These are phyloP conservation scores for Parochlus steinenii DNA, from an alignment of 2,888 invertebrate genomes.

Conservation along the genomic window DNA sequence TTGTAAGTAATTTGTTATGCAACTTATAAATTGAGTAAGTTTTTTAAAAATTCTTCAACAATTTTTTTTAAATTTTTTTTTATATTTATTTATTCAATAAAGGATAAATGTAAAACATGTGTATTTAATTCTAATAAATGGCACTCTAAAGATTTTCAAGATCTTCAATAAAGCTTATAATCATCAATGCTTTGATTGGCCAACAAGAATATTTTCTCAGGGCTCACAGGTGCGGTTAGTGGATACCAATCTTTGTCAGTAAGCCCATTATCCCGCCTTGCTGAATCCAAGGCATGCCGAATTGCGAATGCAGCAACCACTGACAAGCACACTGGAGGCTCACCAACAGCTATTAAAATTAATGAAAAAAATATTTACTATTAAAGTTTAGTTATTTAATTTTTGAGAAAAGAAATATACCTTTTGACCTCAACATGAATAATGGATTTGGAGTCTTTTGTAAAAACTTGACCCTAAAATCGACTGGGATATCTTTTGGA, in stretches of 20 bases:
- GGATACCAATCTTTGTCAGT: slow-evolving; percentile 8
- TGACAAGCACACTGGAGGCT: slow-evolving; percentile 22
- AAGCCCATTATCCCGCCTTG: slow-evolving; percentile 30
- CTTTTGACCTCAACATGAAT: slow-evolving; percentile 40
- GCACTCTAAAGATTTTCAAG: no score
- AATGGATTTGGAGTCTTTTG: slow-evolving; percentile 34
- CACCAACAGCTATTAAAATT: slow-evolving; percentile 20
- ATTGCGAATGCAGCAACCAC: slow-evolving; percentile 30
- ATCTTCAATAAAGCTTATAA: no score
- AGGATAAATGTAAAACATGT: no score
- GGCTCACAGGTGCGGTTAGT: slow-evolving; percentile 6
- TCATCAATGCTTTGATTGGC: no score
- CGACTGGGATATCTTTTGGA: slow-evolving; percentile 39
- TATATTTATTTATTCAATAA: no score
- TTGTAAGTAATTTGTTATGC: no score
- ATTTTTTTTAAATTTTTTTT: no score
- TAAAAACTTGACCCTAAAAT: slow-evolving; percentile 36
- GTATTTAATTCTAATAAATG: no score
- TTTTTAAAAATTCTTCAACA: no score
- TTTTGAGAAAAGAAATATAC: slow-evolving; percentile 18
- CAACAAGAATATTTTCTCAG: slow-evolving; percentile 9
- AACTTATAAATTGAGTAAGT: no score
- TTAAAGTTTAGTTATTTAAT: slow-evolving; percentile 17
- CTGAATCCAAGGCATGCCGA: slow-evolving; percentile 35
- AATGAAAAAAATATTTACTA: not conserved